Evolutionary conservation across 2,797 vertebrate genomes (phyloP), one percentile per base, ranked within the genome.

Genomic region (Yasuhikotakia modesta): DNA sequence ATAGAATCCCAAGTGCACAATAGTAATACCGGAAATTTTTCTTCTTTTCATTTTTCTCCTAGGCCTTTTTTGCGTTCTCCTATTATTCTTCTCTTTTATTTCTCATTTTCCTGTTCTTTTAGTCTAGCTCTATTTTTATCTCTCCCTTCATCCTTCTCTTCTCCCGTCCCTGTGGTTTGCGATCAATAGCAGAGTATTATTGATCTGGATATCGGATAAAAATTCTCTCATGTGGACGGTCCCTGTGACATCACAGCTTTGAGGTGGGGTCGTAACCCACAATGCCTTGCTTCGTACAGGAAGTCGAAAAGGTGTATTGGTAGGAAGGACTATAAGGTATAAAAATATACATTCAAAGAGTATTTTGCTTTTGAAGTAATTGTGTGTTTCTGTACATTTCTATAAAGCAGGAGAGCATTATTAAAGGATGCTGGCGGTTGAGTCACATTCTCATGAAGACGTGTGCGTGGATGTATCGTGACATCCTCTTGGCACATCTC

Each of bases 111-210:
- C 39, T 70, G 14, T 50, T 60, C 43, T 73, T 27, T 70, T 17
- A 27, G 22, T 66, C 48, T 65, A 48, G 57, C 24, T 75, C 70
- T 75, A 19, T 78, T 63, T 61, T 57, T 52, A 58, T 1, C 50
- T 52, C 10, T 17, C 19, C 13, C 66, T 61, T 64, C 16, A 27
- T 71, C 70, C 30, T 12, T 66, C 52, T 64, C 76, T 61, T 16
- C 55, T 46, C 69, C 69, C 83, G 69, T 60, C 78, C 61, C 76
- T 12, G 52, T 73, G 75, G 64, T 74, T 48, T 68, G 57, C 21
- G 78, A 82, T 85, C 70, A 50, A 85, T 86, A 78, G 22, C 70
- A 48, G 53, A 72, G 67, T 60, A 81, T 81, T 81, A 82, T 84
- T 63, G 66, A 80, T 73, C 70, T 24, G 21, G 70, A 32, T 83